phyloP scores from a whole-genome alignment of 2,113 vertebrate genomes.

The Labeo rohita region DNA sequence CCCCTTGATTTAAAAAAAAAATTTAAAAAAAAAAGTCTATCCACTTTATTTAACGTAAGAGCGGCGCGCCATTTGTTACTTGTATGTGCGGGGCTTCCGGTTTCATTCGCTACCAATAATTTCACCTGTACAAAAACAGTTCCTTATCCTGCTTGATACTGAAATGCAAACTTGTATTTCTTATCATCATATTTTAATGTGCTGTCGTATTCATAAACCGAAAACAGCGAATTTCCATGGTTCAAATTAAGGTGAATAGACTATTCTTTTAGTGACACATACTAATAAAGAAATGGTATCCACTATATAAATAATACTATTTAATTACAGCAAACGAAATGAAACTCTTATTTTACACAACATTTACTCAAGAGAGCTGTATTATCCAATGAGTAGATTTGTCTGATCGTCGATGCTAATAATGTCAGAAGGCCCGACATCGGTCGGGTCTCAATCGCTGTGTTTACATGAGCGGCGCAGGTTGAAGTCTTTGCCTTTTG shows the following conservation, averaged over 20 bases:
- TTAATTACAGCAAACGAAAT: background rate
- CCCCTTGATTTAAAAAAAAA: background rate
- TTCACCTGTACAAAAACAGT: background rate
- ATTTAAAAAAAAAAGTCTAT: background rate
- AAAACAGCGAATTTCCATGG: background rate
- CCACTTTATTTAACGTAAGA: no score
- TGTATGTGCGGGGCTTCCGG: no score
- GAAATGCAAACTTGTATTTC: no score
- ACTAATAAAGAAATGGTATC: background rate
- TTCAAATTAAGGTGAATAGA: background rate
- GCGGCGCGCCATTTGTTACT: no score
- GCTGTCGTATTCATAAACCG: background rate
- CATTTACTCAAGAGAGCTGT: background rate
- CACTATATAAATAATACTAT: background rate
- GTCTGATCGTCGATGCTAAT: background rate
- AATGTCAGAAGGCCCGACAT: background rate
- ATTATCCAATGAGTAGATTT: background rate
- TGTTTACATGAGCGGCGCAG: constrained; percentile 75
- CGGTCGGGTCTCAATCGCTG: background rate
- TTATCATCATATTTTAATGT: background rate
- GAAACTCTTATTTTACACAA: background rate
- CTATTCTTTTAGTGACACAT: background rate
- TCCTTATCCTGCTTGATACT: no score
- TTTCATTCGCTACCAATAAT: no score
- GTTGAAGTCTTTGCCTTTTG: constrained; percentile 85